Conservation (phyloP, 2,888 invertebrate species). For the Spialia ferax region DNA sequence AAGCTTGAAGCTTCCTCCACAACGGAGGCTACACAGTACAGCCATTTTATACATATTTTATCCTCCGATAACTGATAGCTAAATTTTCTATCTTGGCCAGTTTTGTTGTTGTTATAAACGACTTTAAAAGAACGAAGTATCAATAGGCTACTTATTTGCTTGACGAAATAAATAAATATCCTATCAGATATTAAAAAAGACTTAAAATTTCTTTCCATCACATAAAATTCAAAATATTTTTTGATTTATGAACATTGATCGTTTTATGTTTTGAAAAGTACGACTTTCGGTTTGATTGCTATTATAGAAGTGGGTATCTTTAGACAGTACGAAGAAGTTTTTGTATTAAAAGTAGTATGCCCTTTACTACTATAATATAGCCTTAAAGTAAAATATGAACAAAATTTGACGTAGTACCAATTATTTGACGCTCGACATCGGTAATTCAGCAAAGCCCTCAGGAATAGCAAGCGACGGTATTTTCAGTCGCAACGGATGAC, state of each 20-base stretch:
- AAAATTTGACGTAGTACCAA: constrained; percentile 25
- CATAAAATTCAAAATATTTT: no score
- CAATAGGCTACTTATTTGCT: no score
- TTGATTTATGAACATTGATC: no score
- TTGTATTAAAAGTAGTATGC: not conserved
- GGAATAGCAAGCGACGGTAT: constrained; percentile 33
- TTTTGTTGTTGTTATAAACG: not conserved
- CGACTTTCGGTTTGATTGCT: no score
- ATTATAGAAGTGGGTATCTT: no score
- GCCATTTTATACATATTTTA: constrained; percentile 34
- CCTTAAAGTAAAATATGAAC: not conserved
- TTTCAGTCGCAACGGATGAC: constrained; percentile 35
- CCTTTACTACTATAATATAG: not conserved
- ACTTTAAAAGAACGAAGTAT: no score
- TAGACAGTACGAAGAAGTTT: no score
- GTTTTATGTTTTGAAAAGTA: no score
- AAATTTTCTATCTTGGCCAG: constrained; percentile 25
- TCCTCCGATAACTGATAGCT: constrained; percentile 30
- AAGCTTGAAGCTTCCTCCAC: constrained; percentile 16
- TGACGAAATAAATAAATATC: no score
- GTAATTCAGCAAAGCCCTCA: constrained; percentile 37
- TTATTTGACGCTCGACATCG: constrained; percentile 27
- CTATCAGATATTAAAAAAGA: no score
- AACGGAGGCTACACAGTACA: constrained; percentile 17
- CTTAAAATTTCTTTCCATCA: no score